Percentiles rank a stretch among this genome's conserved stretches.
phyloP scores from a whole-genome alignment of 2,113 vertebrate species.

The Labrus mixtus region DNA sequence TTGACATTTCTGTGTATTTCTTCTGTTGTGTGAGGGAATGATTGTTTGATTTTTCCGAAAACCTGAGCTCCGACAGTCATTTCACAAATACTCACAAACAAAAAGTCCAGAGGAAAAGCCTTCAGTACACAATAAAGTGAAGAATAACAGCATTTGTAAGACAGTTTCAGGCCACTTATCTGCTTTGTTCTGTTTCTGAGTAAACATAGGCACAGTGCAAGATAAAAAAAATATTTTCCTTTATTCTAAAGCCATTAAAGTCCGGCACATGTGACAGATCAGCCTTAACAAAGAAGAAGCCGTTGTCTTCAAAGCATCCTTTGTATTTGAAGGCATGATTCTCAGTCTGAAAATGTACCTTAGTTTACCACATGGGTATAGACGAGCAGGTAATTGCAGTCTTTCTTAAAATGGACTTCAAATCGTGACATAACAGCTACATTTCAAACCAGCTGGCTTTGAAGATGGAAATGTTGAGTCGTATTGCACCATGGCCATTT shows the following conservation, averaged over 20 bases:
- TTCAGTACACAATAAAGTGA: slow-evolving; percentile 29
- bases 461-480: slow-evolving; percentile 40
- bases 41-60: slow-evolving; percentile 30
- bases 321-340: neutral
- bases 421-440: slow-evolving; percentile 33
- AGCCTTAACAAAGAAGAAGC: neutral
- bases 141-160: slow-evolving; percentile 30
- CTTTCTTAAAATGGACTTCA: slow-evolving; percentile 34
- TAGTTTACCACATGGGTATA: slow-evolving; percentile 3
- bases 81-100: slow-evolving; percentile 4
- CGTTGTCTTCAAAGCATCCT: slow-evolving; percentile 23
- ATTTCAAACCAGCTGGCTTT: slow-evolving; percentile 41
- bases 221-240: neutral
- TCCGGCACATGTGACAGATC: neutral
- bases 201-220: neutral
- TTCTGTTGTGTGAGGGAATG: slow-evolving; percentile 28
- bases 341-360: neutral
- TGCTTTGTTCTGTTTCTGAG: slow-evolving; percentile 5
- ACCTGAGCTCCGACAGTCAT: slow-evolving; percentile 28
- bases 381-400: slow-evolving; percentile 15
- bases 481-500: slow-evolving; percentile 23
- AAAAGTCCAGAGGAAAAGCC: slow-evolving; percentile 24
- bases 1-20: slow-evolving; percentile 9
- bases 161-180: slow-evolving; percentile 8
- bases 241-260: neutral